These are phyloP conservation scores for Sorex maritimensis DNA, from an alignment of 2,797 vertebrate species.

Conservation along the genomic window DNA sequence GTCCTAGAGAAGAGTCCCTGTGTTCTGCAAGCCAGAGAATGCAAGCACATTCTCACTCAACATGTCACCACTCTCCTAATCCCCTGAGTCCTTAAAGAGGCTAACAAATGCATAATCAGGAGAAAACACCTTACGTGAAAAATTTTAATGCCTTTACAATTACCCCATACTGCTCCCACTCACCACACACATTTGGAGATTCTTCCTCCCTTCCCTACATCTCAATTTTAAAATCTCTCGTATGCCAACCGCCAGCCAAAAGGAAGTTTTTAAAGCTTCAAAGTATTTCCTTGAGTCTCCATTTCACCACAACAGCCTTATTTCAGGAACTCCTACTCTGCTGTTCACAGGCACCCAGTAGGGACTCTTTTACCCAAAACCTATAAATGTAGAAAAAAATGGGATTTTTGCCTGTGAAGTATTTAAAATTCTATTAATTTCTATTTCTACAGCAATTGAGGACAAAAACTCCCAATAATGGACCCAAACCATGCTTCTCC, in stretches of 20 bases:
- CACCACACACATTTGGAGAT: background rate
- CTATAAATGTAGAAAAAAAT: background rate
- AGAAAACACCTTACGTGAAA: background rate
- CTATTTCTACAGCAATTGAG: background rate
- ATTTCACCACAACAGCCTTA: background rate
- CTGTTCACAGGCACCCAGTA: background rate
- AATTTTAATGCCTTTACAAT: slow-evolving; percentile 24
- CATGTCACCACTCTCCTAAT: background rate
- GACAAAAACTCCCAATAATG: background rate
- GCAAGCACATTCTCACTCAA: no score
- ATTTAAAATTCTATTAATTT: background rate
- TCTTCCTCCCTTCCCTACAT: background rate
- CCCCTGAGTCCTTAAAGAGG: background rate
- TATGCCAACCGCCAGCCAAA: background rate
- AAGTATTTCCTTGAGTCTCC: background rate
- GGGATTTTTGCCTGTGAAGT: background rate
- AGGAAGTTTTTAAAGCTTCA: slow-evolving; percentile 1
- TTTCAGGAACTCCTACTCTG: no score
- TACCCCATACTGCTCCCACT: background rate
- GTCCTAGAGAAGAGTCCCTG: background rate
- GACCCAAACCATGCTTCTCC: background rate
- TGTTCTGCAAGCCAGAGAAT: background rate
- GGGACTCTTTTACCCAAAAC: background rate
- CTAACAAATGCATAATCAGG: background rate
- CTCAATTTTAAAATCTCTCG: background rate